Evolutionary conservation across 2,888 invertebrate genomes (phyloP).

Genomic region (Apamea sordens): DNA sequence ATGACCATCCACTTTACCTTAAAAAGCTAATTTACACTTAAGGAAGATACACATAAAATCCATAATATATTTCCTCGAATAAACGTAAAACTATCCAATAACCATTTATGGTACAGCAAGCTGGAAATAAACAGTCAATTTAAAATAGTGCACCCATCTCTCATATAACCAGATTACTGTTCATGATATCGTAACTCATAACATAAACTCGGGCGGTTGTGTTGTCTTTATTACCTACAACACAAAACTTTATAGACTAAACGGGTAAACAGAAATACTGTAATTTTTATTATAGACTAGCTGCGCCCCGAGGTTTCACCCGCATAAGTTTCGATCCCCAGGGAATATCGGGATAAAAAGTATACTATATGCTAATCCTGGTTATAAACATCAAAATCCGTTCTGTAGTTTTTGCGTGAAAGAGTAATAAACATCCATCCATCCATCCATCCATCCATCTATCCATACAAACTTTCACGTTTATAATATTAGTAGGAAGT

Average conservation of each 20-base stretch:
- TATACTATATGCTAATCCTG: too few species aligned
- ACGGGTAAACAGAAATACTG: constrained; percentile 34
- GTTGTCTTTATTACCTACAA: constrained; percentile 49
- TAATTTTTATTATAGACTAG: constrained; percentile 37
- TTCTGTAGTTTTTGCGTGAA: too few species aligned
- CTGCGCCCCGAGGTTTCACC: too few species aligned
- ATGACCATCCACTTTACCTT: background rate
- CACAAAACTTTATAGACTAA: constrained; percentile 49
- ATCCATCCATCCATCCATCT: too few species aligned
- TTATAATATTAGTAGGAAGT: too few species aligned
- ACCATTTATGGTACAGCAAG: background rate
- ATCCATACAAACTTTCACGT: too few species aligned
- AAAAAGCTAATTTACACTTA: background rate
- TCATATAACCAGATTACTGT: constrained; percentile 31
- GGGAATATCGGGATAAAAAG: too few species aligned
- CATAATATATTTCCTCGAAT: background rate
- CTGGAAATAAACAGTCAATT: constrained; percentile 20
- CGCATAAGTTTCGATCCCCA: too few species aligned
- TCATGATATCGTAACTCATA: constrained; percentile 27
- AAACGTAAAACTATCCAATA: constrained; percentile 4
- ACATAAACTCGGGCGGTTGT: constrained; percentile 30
- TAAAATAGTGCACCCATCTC: constrained; percentile 39
- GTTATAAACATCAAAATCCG: too few species aligned
- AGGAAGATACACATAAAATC: background rate
- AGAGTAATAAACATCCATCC: too few species aligned